phyloP scores from a whole-genome alignment of 2,797 vertebrate genomes.

The Xenopus petersii region DNA sequence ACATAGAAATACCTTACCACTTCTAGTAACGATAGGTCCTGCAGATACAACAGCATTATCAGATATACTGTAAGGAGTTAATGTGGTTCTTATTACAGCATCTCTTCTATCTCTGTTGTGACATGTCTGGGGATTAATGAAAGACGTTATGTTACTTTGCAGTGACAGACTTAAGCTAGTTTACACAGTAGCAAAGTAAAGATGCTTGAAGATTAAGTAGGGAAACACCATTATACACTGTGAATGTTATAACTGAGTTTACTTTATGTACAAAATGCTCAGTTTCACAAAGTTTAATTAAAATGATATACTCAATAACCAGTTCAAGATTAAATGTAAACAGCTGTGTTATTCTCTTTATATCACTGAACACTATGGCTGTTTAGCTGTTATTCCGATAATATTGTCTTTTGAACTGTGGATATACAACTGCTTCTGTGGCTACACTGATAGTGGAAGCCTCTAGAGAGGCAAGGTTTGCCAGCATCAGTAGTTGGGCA shows the following conservation, averaged over 20 bases:
- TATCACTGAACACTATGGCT: not conserved
- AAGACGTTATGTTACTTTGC: not conserved
- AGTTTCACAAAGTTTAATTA: too few relatives aligned
- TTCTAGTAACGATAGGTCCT: constrained; percentile 92
- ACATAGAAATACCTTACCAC: constrained; percentile 69
- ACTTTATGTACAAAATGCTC: too few relatives aligned
- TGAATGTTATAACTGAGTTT: too few relatives aligned
- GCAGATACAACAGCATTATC: constrained; percentile 89
- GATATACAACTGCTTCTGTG: too few relatives aligned
- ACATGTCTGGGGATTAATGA: constrained; percentile 75
- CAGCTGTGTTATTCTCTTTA: not conserved
- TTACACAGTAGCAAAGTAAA: too few relatives aligned
- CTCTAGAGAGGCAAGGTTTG: too few relatives aligned
- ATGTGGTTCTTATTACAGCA: constrained; percentile 64
- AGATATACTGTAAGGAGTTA: constrained; percentile 67
- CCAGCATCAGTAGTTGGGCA: too few relatives aligned
- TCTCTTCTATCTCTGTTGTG: constrained; percentile 86
- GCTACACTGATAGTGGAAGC: too few relatives aligned
- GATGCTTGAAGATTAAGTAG: too few relatives aligned
- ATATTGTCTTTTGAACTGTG: not conserved
- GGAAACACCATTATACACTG: too few relatives aligned
- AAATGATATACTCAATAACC: not conserved
- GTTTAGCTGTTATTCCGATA: not conserved
- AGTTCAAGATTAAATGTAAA: not conserved
- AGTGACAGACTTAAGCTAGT: not conserved